These are phyloP conservation scores for Carapus acus DNA, from an alignment of 2,797 vertebrate species.

Conservation along the genomic window DNA sequence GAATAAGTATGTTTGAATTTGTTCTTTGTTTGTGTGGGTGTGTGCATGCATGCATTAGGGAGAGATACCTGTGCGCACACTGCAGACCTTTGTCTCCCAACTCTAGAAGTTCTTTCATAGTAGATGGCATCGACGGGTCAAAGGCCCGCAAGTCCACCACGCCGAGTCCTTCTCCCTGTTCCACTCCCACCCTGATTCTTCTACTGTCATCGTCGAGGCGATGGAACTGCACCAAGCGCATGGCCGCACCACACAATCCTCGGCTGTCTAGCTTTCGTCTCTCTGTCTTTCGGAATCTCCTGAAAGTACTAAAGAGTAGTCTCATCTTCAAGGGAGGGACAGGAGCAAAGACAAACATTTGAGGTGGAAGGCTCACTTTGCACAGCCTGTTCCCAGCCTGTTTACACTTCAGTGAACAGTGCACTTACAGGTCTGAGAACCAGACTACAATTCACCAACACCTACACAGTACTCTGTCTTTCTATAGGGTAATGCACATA, in stretches of 20 bases:
- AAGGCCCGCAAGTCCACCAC: conserved; percentile 82
- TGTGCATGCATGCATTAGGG: not conserved
- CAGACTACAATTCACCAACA: too few species aligned
- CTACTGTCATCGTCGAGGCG: conserved; percentile 43
- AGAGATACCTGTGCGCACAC: conserved; percentile 74
- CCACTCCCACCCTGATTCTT: conserved; percentile 75
- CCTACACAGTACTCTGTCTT: too few species aligned
- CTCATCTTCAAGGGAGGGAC: conserved; percentile 60
- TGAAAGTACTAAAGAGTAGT: conserved; percentile 46
- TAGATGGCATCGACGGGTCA: conserved; percentile 78
- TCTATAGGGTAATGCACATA: too few species aligned
- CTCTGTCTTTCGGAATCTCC: conserved; percentile 40
- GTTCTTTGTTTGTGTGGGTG: not conserved
- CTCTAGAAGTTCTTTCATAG: conserved; percentile 80
- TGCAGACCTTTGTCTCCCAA: conserved; percentile 72
- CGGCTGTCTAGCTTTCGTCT: conserved; percentile 45
- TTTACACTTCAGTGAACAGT: too few species aligned
- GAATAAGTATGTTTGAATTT: too few species aligned
- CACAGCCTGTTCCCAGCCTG: too few species aligned
- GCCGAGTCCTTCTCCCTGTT: conserved; percentile 65
- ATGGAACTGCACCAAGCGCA: conserved; percentile 87
- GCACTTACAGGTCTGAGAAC: too few species aligned
- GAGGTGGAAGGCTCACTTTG: too few species aligned
- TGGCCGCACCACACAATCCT: conserved; percentile 49
- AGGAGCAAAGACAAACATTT: not conserved